Evolutionary conservation across 2,113 vertebrate genomes (phyloP).

Genomic region (Butorides virescens): DNA sequence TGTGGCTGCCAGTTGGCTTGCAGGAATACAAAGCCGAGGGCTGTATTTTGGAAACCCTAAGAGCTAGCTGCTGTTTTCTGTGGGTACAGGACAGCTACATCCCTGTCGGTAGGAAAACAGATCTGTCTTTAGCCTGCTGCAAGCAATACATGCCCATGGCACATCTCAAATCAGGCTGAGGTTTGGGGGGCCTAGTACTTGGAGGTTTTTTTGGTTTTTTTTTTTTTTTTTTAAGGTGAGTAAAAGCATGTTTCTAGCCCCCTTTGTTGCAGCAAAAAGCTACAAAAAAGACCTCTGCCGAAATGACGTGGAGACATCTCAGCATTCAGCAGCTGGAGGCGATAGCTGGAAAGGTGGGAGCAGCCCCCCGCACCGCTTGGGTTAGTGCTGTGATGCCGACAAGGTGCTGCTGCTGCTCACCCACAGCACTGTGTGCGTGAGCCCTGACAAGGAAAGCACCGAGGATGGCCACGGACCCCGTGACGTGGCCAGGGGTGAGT

Average conservation of each 20-base stretch:
- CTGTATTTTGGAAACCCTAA: background rate
- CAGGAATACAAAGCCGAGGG: background rate
- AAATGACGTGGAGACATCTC: background rate
- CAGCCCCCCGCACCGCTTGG: accelerated
- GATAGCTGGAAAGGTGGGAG: background rate
- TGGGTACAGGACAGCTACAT: background rate
- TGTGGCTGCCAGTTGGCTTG: background rate
- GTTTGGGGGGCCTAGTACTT: background rate
- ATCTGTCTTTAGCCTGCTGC: background rate
- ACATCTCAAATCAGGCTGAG: background rate
- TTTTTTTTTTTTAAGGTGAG: background rate
- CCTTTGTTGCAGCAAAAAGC: background rate
- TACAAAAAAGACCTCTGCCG: background rate
- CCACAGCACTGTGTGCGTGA: accelerated
- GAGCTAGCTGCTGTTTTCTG: background rate
- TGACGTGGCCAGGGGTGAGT: accelerated
- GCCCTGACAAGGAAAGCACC: background rate
- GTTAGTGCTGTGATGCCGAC: accelerated
- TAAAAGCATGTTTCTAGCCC: background rate
- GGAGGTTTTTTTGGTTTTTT: background rate
- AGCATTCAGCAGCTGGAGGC: background rate
- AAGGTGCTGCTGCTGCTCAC: accelerated
- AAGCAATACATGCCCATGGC: background rate
- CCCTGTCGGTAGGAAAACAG: background rate
- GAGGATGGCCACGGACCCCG: background rate